Evolutionary conservation across 2,797 vertebrate species (phyloP).

Genomic region (Rhynchotus rufescens): DNA sequence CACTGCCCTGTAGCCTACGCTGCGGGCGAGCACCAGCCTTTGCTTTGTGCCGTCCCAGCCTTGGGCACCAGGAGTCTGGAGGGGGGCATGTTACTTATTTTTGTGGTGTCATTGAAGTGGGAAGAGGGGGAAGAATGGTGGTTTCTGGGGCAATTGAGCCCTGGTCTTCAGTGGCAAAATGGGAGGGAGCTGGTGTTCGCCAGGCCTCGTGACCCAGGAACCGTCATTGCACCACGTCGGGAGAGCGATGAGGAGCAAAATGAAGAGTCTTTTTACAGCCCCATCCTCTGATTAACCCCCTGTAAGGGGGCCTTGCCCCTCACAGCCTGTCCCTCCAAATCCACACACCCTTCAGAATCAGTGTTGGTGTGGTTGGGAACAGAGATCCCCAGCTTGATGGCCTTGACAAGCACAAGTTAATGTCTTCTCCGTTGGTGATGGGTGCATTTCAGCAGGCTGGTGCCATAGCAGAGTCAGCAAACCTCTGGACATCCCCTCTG

Average conservation of each 20-base stretch:
- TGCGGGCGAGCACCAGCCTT: neutral
- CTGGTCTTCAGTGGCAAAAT: neutral
- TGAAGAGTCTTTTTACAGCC: neutral
- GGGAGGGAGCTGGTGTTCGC: neutral
- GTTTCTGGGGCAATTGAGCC: neutral
- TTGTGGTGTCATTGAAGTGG: neutral
- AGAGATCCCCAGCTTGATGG: neutral
- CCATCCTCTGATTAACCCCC: neutral
- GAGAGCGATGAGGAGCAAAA: neutral
- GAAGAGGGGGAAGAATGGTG: neutral
- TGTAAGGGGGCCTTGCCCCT: neutral
- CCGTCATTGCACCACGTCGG: neutral
- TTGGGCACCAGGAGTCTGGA: rapidly evolving
- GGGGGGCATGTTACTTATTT: neutral
- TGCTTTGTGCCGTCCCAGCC: neutral
- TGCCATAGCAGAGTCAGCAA: neutral
- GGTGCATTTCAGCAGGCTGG: neutral
- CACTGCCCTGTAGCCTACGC: rapidly evolving
- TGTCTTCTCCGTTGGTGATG: neutral
- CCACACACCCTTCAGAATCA: neutral
- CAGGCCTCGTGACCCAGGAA: neutral
- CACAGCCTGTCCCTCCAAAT: neutral
- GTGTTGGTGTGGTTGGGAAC: neutral
- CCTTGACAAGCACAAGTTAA: neutral
- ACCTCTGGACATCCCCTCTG: neutral